Evolutionary conservation across 2,113 vertebrate species (phyloP).

Genomic region (Cygnus atratus): DNA sequence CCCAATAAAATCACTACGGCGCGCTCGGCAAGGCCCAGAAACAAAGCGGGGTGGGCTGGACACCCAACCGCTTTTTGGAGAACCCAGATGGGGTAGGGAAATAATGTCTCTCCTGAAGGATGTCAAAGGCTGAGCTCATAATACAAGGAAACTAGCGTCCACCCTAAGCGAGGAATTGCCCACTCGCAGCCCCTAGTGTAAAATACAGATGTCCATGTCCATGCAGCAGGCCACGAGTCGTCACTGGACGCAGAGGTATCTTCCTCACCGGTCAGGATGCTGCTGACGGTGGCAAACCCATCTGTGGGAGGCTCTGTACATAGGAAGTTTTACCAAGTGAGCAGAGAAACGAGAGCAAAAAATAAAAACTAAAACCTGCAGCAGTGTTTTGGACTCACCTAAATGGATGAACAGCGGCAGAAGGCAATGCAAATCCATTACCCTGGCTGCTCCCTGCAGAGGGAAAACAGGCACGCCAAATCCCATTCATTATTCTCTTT

Average conservation of each 20-base stretch:
- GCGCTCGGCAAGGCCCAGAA: not conserved
- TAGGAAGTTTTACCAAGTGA: not conserved
- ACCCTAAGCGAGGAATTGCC: conserved; percentile 11
- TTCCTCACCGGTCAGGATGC: not conserved
- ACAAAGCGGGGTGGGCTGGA: conserved; percentile 12
- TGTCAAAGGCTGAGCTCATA: conserved; percentile 16
- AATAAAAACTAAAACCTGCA: not conserved
- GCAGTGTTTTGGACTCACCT: conserved; percentile 41
- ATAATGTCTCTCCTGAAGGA: not conserved
- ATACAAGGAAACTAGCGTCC: conserved; percentile 48
- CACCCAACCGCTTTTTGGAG: conserved; percentile 35
- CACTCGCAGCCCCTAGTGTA: not conserved
- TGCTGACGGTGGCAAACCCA: not conserved
- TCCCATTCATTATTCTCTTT: conserved; percentile 65
- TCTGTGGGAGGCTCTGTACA: not conserved
- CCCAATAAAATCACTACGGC: conserved; percentile 1
- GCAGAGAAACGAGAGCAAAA: not conserved
- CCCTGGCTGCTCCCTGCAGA: conserved; percentile 48
- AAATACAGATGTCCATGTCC: not conserved
- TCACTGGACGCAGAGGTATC: not conserved
- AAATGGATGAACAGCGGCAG: conserved; percentile 34
- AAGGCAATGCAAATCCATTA: conserved; percentile 58
- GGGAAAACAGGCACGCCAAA: conserved; percentile 49
- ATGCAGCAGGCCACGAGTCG: not conserved
- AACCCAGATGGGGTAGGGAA: not conserved